These are phyloP conservation scores for Stenurella melanura DNA, from an alignment of 2,888 invertebrate genomes.

Conservation along the genomic window DNA sequence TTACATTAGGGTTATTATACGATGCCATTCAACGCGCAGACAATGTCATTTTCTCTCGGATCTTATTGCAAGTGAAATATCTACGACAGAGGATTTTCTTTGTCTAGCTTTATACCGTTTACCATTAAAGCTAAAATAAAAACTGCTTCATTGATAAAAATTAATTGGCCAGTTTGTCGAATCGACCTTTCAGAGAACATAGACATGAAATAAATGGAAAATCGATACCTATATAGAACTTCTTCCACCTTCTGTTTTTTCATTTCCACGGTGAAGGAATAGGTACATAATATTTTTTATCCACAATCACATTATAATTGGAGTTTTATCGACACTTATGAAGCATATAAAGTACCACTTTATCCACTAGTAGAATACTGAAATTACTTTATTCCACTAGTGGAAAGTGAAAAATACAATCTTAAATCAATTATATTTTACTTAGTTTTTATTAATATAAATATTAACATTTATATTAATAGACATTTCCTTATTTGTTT, in stretches of 20 bases:
- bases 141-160: constrained; percentile 29
- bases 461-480: no score
- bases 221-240: constrained; percentile 11
- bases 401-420: no score
- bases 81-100: background rate
- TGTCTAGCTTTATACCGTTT: constrained; percentile 8
- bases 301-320: no score
- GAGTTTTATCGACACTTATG: no score
- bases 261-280: background rate
- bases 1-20: constrained; percentile 16
- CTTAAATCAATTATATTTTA: no score
- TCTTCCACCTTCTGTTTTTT: constrained; percentile 11
- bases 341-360: no score
- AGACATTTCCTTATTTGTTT: no score
- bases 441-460: no score
- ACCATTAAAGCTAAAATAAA: background rate
- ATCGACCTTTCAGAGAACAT: constrained; percentile 2
- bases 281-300: no score
- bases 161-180: constrained; percentile 23
- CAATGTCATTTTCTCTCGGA: background rate
- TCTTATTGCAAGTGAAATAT: constrained; percentile 23
- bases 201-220: constrained; percentile 21
- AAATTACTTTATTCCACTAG: no score
- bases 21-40: constrained; percentile 1
- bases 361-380: no score